Percentiles rank a stretch among this genome's conserved stretches.
Conservation (phyloP, 2,113 vertebrate species). For the Tangachromis dhanisi region DNA sequence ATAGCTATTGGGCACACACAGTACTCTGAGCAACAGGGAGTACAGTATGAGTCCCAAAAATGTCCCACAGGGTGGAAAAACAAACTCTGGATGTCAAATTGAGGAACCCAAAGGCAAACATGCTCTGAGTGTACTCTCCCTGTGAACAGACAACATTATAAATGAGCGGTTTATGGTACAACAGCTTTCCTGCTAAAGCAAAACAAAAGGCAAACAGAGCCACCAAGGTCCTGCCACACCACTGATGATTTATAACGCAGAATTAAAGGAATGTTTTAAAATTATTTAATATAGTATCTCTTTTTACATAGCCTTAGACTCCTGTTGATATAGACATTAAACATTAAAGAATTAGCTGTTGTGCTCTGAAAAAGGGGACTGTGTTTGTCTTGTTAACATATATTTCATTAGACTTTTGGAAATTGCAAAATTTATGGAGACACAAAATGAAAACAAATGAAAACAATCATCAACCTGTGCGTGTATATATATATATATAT, state of each 20-base stretch:
- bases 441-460: background rate
- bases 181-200: background rate
- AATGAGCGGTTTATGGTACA: background rate
- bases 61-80: background rate
- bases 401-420: background rate
- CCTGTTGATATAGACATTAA: background rate
- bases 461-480: background rate
- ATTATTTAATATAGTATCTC: background rate
- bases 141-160: background rate
- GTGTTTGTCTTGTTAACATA: background rate
- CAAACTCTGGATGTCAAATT: background rate
- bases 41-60: background rate
- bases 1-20: background rate
- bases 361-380: background rate
- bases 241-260: background rate
- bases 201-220: background rate
- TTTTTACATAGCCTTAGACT: too few species aligned
- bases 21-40: background rate
- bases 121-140: background rate
- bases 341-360: background rate
- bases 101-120: background rate
- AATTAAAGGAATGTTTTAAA: background rate
- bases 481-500: accelerated
- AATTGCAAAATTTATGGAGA: background rate
- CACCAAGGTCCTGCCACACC: background rate